These are phyloP conservation scores for Eublepharis macularius DNA, from an alignment of 2,113 vertebrate genomes.

Conservation along the genomic window DNA sequence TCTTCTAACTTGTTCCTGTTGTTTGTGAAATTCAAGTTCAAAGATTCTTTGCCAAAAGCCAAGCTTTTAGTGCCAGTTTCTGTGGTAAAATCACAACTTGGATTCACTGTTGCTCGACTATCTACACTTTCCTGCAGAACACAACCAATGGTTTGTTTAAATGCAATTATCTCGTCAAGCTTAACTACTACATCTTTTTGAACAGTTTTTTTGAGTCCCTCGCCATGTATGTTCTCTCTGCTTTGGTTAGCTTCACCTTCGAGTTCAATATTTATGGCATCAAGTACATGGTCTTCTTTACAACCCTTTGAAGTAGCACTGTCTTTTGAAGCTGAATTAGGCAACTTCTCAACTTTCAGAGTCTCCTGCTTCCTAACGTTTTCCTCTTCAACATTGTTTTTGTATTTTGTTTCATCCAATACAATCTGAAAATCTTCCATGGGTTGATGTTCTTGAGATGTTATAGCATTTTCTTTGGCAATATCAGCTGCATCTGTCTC, in stretches of 20 bases:
- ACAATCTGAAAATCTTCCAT: constrained; percentile 40
- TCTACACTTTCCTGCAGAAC: constrained; percentile 32
- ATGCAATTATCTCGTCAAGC: constrained; percentile 15
- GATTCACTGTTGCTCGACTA: constrained; percentile 31
- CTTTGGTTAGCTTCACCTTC: constrained; percentile 43
- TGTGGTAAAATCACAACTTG: constrained; percentile 9
- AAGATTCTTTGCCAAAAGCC: not conserved
- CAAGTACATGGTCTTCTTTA: constrained; percentile 36
- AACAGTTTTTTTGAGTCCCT: constrained; percentile 37
- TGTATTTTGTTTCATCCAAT: constrained; percentile 26
- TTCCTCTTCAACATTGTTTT: not conserved
- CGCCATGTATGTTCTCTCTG: constrained; percentile 33
- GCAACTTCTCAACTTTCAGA: constrained; percentile 6
- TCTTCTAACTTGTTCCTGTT: not conserved
- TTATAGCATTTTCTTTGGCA: constrained; percentile 9
- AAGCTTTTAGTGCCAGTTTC: constrained; percentile 20
- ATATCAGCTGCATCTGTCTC: constrained; percentile 24
- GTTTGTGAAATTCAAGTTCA: not conserved
- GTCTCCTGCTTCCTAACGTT: not conserved
- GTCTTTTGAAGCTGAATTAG: constrained; percentile 29
- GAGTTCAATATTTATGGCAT: constrained; percentile 36
- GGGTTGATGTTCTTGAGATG: constrained; percentile 31
- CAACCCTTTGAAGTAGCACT: constrained; percentile 31
- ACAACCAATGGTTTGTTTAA: constrained; percentile 22
- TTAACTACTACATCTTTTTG: constrained; percentile 23